A percentile compares a stretch with the other conserved stretches of the same genome.
Conservation (phyloP, 23 tunicate species). For the Pegea sp. region DNA sequence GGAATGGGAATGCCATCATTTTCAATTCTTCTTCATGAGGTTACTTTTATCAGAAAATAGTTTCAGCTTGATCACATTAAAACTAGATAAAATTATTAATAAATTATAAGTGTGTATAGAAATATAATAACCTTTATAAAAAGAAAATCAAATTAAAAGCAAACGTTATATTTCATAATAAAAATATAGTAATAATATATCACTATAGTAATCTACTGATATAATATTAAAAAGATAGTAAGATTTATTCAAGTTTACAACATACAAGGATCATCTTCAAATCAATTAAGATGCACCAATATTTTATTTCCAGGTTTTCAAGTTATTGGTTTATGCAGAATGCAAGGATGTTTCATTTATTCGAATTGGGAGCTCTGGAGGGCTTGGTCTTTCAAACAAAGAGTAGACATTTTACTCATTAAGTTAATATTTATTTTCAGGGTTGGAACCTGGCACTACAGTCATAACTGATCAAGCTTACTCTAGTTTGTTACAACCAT, state of each 20-base stretch:
- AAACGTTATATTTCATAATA: too few species aligned
- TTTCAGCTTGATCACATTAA: too few species aligned
- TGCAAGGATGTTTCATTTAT: slow-evolving; percentile 51
- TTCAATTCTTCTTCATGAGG: slow-evolving; percentile 64
- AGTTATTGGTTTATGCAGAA: slow-evolving; percentile 37
- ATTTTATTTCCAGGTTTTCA: slow-evolving; percentile 21
- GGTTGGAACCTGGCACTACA: slow-evolving; percentile 67
- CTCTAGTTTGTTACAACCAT: slow-evolving; percentile 22
- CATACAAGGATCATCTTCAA: too few species aligned
- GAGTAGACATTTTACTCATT: neutral
- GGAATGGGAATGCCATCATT: slow-evolving; percentile 73
- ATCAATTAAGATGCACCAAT: neutral
- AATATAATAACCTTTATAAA: too few species aligned
- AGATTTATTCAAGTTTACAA: too few species aligned
- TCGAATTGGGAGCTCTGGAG: slow-evolving; percentile 85
- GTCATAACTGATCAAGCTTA: slow-evolving; percentile 68
- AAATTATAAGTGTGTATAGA: too few species aligned
- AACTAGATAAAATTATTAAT: too few species aligned
- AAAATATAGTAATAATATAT: too few species aligned
- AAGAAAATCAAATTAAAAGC: too few species aligned
- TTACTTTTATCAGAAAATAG: too few species aligned
- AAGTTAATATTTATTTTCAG: slow-evolving; percentile 6
- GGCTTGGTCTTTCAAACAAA: slow-evolving; percentile 24
- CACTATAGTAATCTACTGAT: too few species aligned
- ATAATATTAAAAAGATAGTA: too few species aligned